Base-by-base conservation (phyloP, 2,888 invertebrate genomes). In the Tanytarsus gracilentus region DNA sequence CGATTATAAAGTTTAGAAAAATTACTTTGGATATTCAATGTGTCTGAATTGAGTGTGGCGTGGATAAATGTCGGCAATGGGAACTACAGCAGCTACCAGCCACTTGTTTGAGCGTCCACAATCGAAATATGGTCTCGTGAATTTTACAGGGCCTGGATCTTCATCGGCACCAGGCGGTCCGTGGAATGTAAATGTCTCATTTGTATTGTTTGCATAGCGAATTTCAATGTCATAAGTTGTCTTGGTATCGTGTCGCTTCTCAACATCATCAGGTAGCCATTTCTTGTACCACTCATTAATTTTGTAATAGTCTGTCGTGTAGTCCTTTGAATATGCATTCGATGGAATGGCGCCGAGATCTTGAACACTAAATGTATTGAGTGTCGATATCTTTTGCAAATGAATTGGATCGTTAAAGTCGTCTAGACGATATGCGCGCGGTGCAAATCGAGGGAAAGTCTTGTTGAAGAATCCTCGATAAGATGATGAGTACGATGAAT, bases 351-450 rank as follows among this genome's bases (percentile, higher is more conserved):
- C 89, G 25, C 94, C 94, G 60, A 94, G 77, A 77, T 95, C 94
- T 65, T 82, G 81, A 1, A 91, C 83, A 63, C 84, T 82, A 65
- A 97, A 93, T 0, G 96, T 97, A 67, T 93, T 93, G 69, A 95
- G 77, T 0, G 97, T 97, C 0, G 97, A 97, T 66, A 95, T 93
- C 70, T 95, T 82, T 71, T 96, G 90, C 66, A 91, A 74, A 76
- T 97, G 97, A 59, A 96, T 92, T 0, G 97, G 95, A 72, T 98
- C 96, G 70, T 94, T 94, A 68, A 93, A 95, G 72, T 95, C 94
- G 70, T 95, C 94, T 27, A 86, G 82, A 63, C 94, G 80, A 71
- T 83, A 94, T 0, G 96, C 92, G 69, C 95, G 79, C 0, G 97
- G 97, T 0, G 95, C 98, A 73, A 97, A 98, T 64, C 91, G 77